These are phyloP conservation scores for Pteromalus puparum DNA, from an alignment of 1,140 invertebrate species.

Conservation along the genomic window DNA sequence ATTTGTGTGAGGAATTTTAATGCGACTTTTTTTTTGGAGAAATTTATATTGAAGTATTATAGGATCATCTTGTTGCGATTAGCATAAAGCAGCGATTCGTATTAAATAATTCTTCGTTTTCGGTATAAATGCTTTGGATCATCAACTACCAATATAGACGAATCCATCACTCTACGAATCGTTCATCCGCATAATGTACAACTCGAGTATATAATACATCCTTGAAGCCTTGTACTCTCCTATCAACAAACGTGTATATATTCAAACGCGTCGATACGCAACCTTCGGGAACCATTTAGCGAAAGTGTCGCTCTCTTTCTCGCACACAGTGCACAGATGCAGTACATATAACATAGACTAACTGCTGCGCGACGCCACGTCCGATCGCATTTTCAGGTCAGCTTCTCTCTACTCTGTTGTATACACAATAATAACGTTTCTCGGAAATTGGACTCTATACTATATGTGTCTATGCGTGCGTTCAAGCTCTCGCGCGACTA, in stretches of 20 bases:
- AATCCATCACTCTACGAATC: no score
- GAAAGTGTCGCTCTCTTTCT: not conserved
- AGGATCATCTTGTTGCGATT: no score
- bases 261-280: conserved; percentile 3
- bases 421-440: conserved; percentile 49
- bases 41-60: no score
- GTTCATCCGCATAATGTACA: no score
- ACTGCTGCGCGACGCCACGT: conserved; percentile 13
- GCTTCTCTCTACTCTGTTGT: not conserved
- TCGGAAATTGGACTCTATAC: conserved; percentile 42
- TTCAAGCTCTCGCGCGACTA: conserved; percentile 36
- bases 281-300: conserved; percentile 51
- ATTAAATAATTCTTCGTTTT: no score
- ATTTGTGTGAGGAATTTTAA: no score
- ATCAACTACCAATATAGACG: no score
- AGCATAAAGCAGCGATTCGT: no score
- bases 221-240: not conserved
- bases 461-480: not conserved
- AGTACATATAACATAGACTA: not conserved
- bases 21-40: no score
- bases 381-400: conserved; percentile 50
- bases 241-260: not conserved
- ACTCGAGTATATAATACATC: not conserved
- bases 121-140: no score
- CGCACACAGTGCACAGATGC: not conserved